Conservation (phyloP, 2,888 invertebrate genomes). For the Nineta flava region DNA sequence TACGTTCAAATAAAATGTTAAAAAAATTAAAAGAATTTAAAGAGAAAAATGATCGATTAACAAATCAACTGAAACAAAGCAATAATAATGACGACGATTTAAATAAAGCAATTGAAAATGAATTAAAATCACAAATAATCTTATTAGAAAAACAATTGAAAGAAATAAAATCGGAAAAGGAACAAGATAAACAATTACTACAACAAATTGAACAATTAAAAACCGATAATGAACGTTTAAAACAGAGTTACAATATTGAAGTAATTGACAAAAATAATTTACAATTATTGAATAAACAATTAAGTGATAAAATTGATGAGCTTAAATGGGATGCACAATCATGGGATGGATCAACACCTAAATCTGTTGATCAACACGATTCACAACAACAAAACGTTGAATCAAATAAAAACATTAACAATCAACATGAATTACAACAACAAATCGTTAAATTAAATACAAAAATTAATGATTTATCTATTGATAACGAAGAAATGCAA, state of each 20-base stretch:
- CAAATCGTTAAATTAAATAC: constrained; percentile 34
- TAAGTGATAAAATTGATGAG: constrained; percentile 45
- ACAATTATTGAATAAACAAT: constrained; percentile 53
- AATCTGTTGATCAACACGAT: constrained; percentile 8
- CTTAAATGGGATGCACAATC: constrained; percentile 31
- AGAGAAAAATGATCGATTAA: constrained; percentile 41
- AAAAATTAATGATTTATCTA: constrained; percentile 38
- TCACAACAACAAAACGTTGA: constrained; percentile 1
- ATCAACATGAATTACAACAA: constrained; percentile 12
- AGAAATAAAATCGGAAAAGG: constrained; percentile 39
- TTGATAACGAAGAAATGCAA: constrained; percentile 44
- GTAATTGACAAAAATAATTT: constrained; percentile 59
- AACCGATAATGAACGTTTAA: constrained; percentile 57
- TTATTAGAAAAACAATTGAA: constrained; percentile 46
- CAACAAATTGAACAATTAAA: constrained; percentile 60
- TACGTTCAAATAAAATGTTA: constrained; percentile 61
- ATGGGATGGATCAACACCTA: constrained; percentile 6
- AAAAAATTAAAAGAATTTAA: constrained; percentile 77
- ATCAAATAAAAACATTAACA: too few species aligned
- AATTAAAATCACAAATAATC: constrained; percentile 51
- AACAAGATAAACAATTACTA: constrained; percentile 42
- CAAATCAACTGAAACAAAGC: constrained; percentile 36
- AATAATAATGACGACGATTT: constrained; percentile 40
- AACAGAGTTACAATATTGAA: constrained; percentile 67
- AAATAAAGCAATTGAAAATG: constrained; percentile 65